Evolutionary conservation across 2,888 invertebrate genomes (phyloP).

Genomic region (Ashinkailepas kermadecensis): DNA sequence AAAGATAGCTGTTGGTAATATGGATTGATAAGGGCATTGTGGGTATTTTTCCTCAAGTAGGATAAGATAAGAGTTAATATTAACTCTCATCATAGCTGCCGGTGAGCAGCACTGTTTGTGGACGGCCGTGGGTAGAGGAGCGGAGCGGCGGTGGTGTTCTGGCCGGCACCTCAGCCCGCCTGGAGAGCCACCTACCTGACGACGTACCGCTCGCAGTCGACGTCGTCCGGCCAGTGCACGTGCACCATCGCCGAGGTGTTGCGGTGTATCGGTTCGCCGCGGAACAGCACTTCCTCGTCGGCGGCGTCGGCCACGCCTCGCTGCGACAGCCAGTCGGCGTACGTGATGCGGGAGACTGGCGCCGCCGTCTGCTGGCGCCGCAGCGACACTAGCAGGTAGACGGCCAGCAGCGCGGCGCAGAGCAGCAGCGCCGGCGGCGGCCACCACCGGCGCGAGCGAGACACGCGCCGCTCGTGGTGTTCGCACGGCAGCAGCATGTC

Average conservation of each 20-base stretch:
- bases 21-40: no score
- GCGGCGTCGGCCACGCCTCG: not conserved
- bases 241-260: not conserved
- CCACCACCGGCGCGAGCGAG: not conserved
- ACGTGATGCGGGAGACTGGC: not conserved
- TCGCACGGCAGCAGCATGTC: not conserved
- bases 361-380: not conserved
- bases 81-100: no score
- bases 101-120: no score
- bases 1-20: no score
- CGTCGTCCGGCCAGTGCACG: not conserved
- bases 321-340: not conserved
- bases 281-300: not conserved
- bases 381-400: not conserved
- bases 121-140: no score
- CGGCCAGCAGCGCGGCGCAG: not conserved
- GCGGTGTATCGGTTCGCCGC: not conserved
- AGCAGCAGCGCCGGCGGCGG: not conserved
- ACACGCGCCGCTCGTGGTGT: no score
- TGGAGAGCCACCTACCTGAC: not conserved
- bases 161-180: no score
- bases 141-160: no score
- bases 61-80: no score
- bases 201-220: not conserved
- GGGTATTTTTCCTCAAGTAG: no score